Percentiles rank a stretch among this genome's conserved stretches.
phyloP scores from a whole-genome alignment of 2,888 invertebrate species.

The Cerastis leucographa region DNA sequence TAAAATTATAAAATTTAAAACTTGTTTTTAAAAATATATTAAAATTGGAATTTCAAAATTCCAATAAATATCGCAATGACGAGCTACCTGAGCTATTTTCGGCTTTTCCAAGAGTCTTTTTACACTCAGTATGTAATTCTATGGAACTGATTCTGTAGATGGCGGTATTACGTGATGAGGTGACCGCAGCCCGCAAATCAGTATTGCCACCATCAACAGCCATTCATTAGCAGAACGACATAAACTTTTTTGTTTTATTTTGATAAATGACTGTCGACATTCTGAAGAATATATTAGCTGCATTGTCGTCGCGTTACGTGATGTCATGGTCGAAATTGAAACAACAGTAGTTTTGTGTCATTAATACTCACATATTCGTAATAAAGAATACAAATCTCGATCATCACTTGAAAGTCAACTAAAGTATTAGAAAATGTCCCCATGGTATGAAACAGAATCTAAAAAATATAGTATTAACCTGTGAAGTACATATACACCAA shows the following conservation, averaged over 20 bases:
- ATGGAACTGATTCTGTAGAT: no score
- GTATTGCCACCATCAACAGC: no score
- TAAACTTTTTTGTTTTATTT: neutral
- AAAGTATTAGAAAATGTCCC: constrained; percentile 7
- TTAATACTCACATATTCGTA: constrained; percentile 8
- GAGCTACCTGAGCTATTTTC: no score
- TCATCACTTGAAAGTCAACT: constrained; percentile 4
- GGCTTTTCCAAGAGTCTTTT: no score
- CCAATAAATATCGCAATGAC: no score
- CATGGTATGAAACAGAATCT: constrained; percentile 1
- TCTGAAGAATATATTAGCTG: neutral
- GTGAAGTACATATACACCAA: neutral
- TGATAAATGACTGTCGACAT: neutral
- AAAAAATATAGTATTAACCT: neutral
- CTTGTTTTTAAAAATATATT: no score
- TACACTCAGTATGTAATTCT: no score
- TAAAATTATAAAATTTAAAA: no score
- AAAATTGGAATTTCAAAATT: no score
- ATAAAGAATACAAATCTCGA: constrained; percentile 8
- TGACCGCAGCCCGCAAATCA: no score
- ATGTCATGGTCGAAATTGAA: neutral
- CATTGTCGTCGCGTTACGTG: neutral
- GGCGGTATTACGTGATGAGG: no score
- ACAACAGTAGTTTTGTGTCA: neutral
- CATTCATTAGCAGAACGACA: neutral